Evolutionary conservation across 2,797 vertebrate genomes (phyloP).

Genomic region (Alosa sapidissima): DNA sequence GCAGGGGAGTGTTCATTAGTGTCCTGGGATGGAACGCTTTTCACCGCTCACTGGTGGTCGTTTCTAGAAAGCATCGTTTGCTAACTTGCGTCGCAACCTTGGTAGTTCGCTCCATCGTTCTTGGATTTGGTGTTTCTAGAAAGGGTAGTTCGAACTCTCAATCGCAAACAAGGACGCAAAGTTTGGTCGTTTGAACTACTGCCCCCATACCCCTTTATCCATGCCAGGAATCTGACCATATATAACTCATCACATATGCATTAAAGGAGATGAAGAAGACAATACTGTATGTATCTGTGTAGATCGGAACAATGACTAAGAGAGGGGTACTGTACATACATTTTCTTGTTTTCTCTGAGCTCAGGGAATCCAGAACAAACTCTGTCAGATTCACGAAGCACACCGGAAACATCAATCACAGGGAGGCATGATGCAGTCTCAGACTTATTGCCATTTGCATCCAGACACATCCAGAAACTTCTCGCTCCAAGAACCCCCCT

Average conservation of each 20-base stretch:
- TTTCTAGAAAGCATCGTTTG: too few species aligned
- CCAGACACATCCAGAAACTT: not conserved
- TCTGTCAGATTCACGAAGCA: not conserved
- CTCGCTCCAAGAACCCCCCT: not conserved
- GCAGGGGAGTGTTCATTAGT: not conserved
- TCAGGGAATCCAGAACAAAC: not conserved
- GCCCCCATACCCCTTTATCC: not conserved
- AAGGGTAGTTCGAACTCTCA: too few species aligned
- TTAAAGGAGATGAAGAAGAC: not conserved
- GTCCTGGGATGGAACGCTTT: not conserved
- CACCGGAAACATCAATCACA: not conserved
- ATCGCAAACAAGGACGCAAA: too few species aligned
- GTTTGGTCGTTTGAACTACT: too few species aligned
- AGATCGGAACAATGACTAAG: not conserved
- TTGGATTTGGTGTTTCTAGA: too few species aligned
- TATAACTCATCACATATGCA: not conserved
- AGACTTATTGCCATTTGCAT: too few species aligned
- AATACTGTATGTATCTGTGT: not conserved
- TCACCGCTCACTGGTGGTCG: too few species aligned
- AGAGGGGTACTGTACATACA: not conserved
- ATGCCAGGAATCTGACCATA: not conserved
- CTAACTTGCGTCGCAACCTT: too few species aligned
- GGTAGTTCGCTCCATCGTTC: too few species aligned
- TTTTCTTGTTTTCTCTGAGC: not conserved
- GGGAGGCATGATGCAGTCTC: too few species aligned